Percentiles rank a stretch among this genome's conserved stretches.
phyloP scores from a whole-genome alignment of 30 jellyfish, hydroid and myxozoan genomes.

The Aurelia coerulea region DNA sequence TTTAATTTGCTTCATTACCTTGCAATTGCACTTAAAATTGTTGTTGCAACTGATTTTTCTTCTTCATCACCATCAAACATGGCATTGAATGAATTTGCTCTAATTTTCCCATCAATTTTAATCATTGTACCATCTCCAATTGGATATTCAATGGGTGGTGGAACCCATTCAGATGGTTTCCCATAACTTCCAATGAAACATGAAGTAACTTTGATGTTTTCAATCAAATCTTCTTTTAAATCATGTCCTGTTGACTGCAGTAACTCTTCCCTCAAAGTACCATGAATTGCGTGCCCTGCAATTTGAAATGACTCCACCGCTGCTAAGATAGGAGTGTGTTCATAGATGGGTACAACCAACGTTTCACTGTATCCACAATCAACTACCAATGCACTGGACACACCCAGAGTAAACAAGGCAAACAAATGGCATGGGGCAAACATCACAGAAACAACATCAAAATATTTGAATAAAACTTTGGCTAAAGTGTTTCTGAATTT shows the following conservation, averaged over 20 bases:
- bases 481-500: constrained; percentile 75
- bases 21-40: constrained; percentile 75
- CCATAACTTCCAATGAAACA: constrained; percentile 89
- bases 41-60: constrained; percentile 81
- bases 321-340: constrained; percentile 85
- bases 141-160: constrained; percentile 75
- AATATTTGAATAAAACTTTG: constrained; percentile 71
- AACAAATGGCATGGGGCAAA: constrained; percentile 88
- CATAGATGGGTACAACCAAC: constrained; percentile 85
- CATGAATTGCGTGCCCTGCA: constrained; percentile 77
- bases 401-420: constrained; percentile 92
- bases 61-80: constrained; percentile 90
- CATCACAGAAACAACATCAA: constrained; percentile 86
- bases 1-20: constrained; percentile 12
- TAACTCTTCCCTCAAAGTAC: constrained; percentile 48
- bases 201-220: constrained; percentile 80
- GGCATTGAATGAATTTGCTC: constrained; percentile 77
- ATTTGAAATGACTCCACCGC: constrained; percentile 80
- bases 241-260: constrained; percentile 37
- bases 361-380: constrained; percentile 96
- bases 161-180: constrained; percentile 37
- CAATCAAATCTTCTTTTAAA: constrained; percentile 62
- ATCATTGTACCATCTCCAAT: constrained; percentile 55
- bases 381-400: constrained; percentile 85
- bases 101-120: constrained; percentile 70